phyloP scores from a whole-genome alignment of 2,888 invertebrate species.

The Petrophora chlorosata region DNA sequence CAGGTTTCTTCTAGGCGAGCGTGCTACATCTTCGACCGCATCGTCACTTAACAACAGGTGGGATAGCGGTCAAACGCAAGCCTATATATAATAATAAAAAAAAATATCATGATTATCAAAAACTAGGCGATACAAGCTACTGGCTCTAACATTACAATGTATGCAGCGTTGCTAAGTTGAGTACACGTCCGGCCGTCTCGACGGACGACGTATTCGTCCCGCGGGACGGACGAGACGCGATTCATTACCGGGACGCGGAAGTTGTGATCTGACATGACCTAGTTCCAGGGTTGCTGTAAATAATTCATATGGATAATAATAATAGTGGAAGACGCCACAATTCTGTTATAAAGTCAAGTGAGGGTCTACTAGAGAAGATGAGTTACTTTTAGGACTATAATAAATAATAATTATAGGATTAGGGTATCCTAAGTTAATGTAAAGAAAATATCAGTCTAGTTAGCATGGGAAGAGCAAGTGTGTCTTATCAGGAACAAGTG shows the following conservation, averaged over 20 bases:
- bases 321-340: background rate
- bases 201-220: constrained; percentile 60
- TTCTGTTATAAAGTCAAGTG: background rate
- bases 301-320: background rate
- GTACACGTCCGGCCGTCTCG: constrained; percentile 41
- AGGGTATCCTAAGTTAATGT: no score
- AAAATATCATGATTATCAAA: background rate
- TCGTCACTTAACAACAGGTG: no score
- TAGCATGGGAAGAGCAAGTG: no score
- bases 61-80: no score
- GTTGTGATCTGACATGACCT: constrained; percentile 31
- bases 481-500: no score
- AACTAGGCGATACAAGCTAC: background rate
- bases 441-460: no score
- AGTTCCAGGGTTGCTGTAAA: constrained; percentile 6
- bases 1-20: no score
- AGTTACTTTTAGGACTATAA: no score
- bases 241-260: constrained; percentile 52
- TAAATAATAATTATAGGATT: no score
- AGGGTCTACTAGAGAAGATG: no score
- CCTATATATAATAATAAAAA: no score
- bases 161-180: constrained; percentile 33
- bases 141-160: background rate
- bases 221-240: constrained; percentile 48
- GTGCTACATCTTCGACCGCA: no score